Base-by-base conservation (phyloP, 2,888 invertebrate genomes). In the Didymodactylos carnosus region DNA sequence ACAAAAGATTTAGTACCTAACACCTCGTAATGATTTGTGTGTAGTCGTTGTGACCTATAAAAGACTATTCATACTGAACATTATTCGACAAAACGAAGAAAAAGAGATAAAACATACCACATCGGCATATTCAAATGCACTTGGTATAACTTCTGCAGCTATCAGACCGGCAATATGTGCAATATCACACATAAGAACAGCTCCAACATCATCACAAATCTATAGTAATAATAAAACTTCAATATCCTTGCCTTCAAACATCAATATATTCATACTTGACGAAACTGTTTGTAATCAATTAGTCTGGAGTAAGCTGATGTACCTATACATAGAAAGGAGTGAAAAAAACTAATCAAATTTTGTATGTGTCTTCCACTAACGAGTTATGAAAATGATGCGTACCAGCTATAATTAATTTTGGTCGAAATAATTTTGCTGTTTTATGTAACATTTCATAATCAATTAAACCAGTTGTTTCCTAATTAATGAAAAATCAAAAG, bases 41-140 rank as follows among this genome's bases (percentile, higher is more conserved):
- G 94, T 95, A 0, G 95, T 94, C 0, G 94, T 92, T 1, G 90
- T 90, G 8, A 97, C n/a, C n/a, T n/a, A n/a, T n/a, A n/a, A n/a
- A n/a, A n/a, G n/a, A n/a, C n/a, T n/a, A n/a, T n/a, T n/a, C n/a
- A n/a, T n/a, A n/a, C n/a, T n/a, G n/a, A n/a, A n/a, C n/a, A n/a
- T n/a, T n/a, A n/a, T n/a, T n/a, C n/a, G n/a, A n/a, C n/a, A n/a
- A n/a, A n/a, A n/a, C n/a, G n/a, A n/a, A n/a, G n/a, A n/a, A n/a
- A n/a, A n/a, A n/a, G n/a, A n/a, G n/a, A n/a, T n/a, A n/a, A n/a
- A n/a, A n/a, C n/a, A n/a, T n/a, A n/a, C 95, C 77, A 97, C 87
- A 83, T 97, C 94, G 78, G 90, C 88, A 83, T 89, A 88, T 79
- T 91, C 89, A 81, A 94, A 94, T 1, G 94, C 94, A 80, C 89